A percentile compares a stretch with the other conserved stretches of the same genome.
These are phyloP conservation scores for Thunnus maccoyii DNA, from an alignment of 2,113 vertebrate species.

Conservation along the genomic window DNA sequence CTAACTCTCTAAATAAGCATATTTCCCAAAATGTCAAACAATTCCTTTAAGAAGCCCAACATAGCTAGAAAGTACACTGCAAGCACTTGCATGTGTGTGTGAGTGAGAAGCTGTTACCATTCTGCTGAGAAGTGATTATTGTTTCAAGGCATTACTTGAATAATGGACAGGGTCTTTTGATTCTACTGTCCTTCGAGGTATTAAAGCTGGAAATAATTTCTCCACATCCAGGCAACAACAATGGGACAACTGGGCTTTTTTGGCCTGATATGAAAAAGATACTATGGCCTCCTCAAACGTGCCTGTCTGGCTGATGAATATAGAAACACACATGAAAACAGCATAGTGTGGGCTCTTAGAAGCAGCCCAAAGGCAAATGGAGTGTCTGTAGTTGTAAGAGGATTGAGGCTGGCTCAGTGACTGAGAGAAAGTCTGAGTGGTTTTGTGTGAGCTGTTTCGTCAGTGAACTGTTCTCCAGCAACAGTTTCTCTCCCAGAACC, in stretches of 20 bases:
- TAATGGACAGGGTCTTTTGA: background rate
- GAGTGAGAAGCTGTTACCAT: background rate
- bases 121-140: background rate
- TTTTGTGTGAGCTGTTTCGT: conserved; percentile 7
- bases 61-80: too few relatives aligned
- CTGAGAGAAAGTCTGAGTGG: conserved; percentile 22
- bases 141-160: background rate
- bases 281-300: background rate
- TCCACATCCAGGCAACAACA: background rate
- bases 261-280: background rate
- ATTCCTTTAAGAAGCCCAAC: too few relatives aligned
- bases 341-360: conserved; percentile 4
- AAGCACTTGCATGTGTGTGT: background rate
- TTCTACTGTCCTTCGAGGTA: background rate
- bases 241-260: background rate
- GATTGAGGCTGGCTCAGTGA: background rate
- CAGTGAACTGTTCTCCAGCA: background rate
- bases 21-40: background rate
- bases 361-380: conserved; percentile 6
- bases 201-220: background rate
- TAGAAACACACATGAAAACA: background rate
- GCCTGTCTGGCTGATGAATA: conserved; percentile 2
- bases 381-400: background rate
- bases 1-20: background rate
- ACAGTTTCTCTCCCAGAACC: background rate